A percentile compares a stretch with the other conserved stretches of the same genome.
Conservation (phyloP, 2,888 invertebrate genomes). For the Oligia fasciuncula region DNA sequence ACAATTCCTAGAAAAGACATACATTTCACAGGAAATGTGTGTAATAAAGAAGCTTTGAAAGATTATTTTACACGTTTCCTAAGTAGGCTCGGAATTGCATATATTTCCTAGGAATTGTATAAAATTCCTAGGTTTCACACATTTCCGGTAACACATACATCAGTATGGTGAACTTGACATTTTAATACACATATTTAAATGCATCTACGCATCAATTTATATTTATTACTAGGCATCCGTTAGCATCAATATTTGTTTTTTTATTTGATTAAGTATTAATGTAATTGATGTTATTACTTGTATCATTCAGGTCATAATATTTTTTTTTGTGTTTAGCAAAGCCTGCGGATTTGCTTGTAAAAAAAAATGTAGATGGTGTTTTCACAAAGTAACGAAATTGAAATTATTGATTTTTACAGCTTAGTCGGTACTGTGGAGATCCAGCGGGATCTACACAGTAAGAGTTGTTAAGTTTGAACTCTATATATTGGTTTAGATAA, state of each 20-base stretch:
- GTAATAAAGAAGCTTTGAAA: too few relatives aligned
- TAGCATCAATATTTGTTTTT: slow-evolving; percentile 48
- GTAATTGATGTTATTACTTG: slow-evolving; percentile 29
- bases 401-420: too few relatives aligned
- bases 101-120: too few relatives aligned
- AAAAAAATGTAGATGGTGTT: background rate
- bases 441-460: too few relatives aligned
- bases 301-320: slow-evolving; percentile 14
- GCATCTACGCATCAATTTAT: slow-evolving; percentile 29
- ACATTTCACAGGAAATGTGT: too few relatives aligned
- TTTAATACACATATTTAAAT: slow-evolving; percentile 37
- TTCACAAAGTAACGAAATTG: too few relatives aligned
- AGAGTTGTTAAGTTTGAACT: too few relatives aligned
- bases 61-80: too few relatives aligned
- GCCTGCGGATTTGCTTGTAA: background rate
- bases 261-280: slow-evolving; percentile 20
- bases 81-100: too few relatives aligned
- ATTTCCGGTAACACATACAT: background rate
- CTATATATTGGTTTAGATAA: too few relatives aligned
- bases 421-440: background rate
- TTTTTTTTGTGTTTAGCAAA: background rate
- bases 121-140: too few relatives aligned
- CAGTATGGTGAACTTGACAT: slow-evolving; percentile 61
- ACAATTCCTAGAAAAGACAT: too few relatives aligned
- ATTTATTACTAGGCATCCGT: slow-evolving; percentile 51